Evolutionary conservation across 64 coral and sea anemone genomes (phyloP).

Genomic region (Porites lutea): DNA sequence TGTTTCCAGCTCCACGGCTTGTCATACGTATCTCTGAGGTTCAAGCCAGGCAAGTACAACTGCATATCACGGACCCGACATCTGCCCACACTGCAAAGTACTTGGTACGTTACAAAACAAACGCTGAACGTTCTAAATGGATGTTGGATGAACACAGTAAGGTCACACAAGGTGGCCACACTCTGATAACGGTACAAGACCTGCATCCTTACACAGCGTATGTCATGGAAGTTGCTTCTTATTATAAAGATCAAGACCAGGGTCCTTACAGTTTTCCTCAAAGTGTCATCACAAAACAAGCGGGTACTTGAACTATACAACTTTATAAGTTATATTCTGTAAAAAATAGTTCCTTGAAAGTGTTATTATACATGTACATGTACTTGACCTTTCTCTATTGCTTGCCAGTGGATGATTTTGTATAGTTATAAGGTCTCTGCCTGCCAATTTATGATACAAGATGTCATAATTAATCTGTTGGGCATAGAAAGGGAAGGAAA

Average conservation of each 20-base stretch:
- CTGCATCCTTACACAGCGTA: slow-evolving; percentile 53
- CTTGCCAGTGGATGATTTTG: too few relatives aligned
- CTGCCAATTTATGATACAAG: too few relatives aligned
- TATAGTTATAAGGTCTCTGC: too few relatives aligned
- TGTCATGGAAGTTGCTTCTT: slow-evolving; percentile 35
- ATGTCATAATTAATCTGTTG: too few relatives aligned
- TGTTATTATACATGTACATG: too few relatives aligned
- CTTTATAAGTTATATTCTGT: too few relatives aligned
- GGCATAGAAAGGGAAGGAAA: too few relatives aligned
- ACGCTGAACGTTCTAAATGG: slow-evolving; percentile 19
- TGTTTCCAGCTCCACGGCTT: slow-evolving; percentile 52
- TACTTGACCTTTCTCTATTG: too few relatives aligned
- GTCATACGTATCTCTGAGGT: slow-evolving; percentile 20
- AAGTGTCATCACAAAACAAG: slow-evolving; percentile 48
- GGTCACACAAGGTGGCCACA: background rate
- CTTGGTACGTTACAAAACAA: slow-evolving; percentile 48
- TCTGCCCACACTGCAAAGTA: slow-evolving; percentile 51
- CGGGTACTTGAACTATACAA: slow-evolving; percentile 2
- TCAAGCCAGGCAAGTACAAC: background rate
- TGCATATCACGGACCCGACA: slow-evolving; percentile 36
- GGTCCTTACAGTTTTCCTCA: slow-evolving; percentile 59
- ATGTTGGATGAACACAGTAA: background rate
- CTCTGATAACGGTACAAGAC: background rate
- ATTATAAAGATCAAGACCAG: slow-evolving; percentile 39
- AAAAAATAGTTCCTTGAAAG: too few relatives aligned